Evolutionary conservation across 2,888 invertebrate genomes (phyloP), one percentile per base, ranked within the genome.

Genomic region (Drosophila koepferae): DNA sequence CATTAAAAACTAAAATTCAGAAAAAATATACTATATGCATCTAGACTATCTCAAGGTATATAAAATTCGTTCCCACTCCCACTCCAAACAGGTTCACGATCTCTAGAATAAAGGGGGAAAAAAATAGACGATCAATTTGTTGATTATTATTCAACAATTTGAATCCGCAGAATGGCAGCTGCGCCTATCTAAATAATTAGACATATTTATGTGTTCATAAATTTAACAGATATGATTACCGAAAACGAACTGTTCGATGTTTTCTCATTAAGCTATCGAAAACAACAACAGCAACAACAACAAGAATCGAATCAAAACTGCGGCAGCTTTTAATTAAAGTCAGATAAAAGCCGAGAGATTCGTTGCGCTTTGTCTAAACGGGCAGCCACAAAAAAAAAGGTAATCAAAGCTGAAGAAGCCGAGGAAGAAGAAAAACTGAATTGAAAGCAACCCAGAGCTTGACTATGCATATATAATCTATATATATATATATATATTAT

Each of bases 121-220:
- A 34, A 36, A 36, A 36, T 9, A 36, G 36, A 12, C 36, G 10
- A 3, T 28, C 18, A 4, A 20, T 46, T 46, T 18, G 23, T 59
- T 49, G 43, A 53, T 67, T 61, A 48, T 56, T 23, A 61, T 72
- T 49, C 59, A 77, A 46, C 18, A 31, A 36, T 49, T 14, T 3
- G 4, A 58, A 14, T 38, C 6, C 38, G 18, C 14, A 5, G 20
- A 51, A 43, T 12, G 14, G 31, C 34, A n/a, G 38, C 40, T 63
- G 73, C 73, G 53, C 63, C 72, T 69, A 81, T 85, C 80, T 72
- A 81, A 87, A 86, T 88, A 87, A 88, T 90, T 81, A 75, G 90
- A 90, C 90, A 90, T 86, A 77, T 87, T 87, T 90, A 87, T 87
- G 80, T 71, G 84, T 71, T 73, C 86, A 86, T 87, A 87, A 90